These are phyloP conservation scores for Steinernema scapterisci DNA, from an alignment of 2,888 invertebrate species.

Conservation along the genomic window DNA sequence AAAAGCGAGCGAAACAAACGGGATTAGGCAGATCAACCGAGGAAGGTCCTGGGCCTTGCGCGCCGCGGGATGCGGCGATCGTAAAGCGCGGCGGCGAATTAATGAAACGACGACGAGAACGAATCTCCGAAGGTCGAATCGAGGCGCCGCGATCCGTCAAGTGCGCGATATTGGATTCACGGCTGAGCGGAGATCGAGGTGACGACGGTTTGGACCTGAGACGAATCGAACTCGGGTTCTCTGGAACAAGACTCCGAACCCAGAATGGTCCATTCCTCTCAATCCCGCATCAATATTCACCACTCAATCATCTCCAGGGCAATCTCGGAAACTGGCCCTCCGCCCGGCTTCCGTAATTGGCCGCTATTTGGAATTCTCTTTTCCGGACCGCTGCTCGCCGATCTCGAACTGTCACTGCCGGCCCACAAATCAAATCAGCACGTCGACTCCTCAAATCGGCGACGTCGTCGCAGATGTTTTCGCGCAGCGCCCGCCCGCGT, in stretches of 20 bases:
- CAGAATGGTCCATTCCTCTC: no score
- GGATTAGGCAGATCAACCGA: conserved; percentile 9
- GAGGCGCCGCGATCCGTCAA: background rate
- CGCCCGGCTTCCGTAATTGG: background rate
- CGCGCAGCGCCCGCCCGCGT: conserved; percentile 22
- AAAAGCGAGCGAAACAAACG: background rate
- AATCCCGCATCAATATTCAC: no score
- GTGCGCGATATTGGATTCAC: conserved; percentile 15
- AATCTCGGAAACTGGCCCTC: background rate
- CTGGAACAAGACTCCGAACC: no score
- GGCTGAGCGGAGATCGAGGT: background rate
- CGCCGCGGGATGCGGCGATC: conserved; percentile 12
- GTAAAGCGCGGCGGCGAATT: background rate
- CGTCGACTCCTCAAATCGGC: background rate
- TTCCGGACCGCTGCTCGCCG: background rate
- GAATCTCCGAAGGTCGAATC: conserved; percentile 14
- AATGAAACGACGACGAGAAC: background rate
- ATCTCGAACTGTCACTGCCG: background rate
- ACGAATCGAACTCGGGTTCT: no score
- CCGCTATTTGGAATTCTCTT: conserved; percentile 14
- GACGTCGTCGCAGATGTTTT: conserved; percentile 24
- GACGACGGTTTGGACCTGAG: no score
- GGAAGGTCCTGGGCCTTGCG: background rate
- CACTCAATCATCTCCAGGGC: background rate
- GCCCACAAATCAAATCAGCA: conserved; percentile 3